Conservation (phyloP, 2,888 invertebrate species). For the Volucella inanis region DNA sequence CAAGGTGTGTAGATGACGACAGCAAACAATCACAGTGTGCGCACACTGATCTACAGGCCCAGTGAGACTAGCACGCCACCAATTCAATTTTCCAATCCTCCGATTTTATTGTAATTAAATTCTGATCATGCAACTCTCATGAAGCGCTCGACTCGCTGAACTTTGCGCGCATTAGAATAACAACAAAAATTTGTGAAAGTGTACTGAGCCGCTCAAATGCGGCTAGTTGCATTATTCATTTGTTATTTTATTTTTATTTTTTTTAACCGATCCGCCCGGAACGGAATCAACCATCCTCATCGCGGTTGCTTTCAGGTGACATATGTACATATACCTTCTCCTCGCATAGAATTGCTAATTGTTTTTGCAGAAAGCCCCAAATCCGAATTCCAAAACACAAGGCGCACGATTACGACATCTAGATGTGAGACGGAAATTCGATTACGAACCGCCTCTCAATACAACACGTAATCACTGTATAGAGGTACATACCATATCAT, state of each 20-base stretch:
- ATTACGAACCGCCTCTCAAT: slow-evolving; percentile 29
- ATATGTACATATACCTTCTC: neutral
- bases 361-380: slow-evolving; percentile 41
- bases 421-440: slow-evolving; percentile 41
- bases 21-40: slow-evolving; percentile 22
- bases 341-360: slow-evolving; percentile 61
- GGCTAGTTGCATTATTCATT: slow-evolving; percentile 68
- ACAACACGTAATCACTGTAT: slow-evolving; percentile 29
- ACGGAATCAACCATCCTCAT: slow-evolving; percentile 35
- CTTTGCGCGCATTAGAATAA: slow-evolving; percentile 69
- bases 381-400: slow-evolving; percentile 11
- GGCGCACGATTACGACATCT: slow-evolving; percentile 43
- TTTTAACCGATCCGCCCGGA: slow-evolving; percentile 51
- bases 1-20: slow-evolving; percentile 30
- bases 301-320: slow-evolving; percentile 32
- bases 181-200: slow-evolving; percentile 67
- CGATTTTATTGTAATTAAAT: slow-evolving; percentile 66
- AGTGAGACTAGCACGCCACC: slow-evolving; percentile 42
- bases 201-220: slow-evolving; percentile 41
- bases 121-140: slow-evolving; percentile 67
- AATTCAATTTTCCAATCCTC: slow-evolving; percentile 63
- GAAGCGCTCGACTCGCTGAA: slow-evolving; percentile 45
- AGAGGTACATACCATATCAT: too few relatives aligned
- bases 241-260: neutral
- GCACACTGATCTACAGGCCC: slow-evolving; percentile 39